These are phyloP conservation scores for Brachystomella parvula DNA, from an alignment of 1,140 invertebrate genomes.

Conservation along the genomic window DNA sequence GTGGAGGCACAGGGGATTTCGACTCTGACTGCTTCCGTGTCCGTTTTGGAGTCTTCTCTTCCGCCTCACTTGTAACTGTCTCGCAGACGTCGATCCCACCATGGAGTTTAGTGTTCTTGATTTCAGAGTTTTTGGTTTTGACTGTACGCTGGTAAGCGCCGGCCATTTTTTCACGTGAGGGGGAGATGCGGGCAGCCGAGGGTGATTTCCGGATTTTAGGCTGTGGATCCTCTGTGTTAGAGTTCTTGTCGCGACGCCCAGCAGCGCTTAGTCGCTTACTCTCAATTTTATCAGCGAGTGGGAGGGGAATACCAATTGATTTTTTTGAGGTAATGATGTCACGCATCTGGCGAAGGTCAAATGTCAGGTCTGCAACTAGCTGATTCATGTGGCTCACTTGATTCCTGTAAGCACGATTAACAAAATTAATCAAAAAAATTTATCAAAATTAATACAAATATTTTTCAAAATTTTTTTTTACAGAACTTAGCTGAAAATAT, in stretches of 20 bases:
- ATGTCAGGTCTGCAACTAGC: slow-evolving; percentile 1
- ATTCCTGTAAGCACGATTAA: neutral
- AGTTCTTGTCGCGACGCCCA: neutral
- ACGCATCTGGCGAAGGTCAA: slow-evolving; percentile 6
- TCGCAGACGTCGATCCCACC: neutral
- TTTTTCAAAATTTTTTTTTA: too few species aligned
- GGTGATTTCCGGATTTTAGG: neutral
- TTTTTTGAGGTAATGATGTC: neutral
- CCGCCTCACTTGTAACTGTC: too few species aligned
- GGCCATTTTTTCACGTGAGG: neutral
- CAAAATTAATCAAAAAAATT: neutral
- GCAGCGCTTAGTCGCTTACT: neutral
- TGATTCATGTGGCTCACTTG: slow-evolving; percentile 7
- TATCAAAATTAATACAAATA: slow-evolving; percentile 10
- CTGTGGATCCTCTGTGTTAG: neutral
- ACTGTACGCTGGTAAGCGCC: neutral
- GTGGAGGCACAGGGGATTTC: neutral
- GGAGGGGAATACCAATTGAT: neutral
- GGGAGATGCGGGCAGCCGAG: neutral
- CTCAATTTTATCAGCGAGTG: neutral
- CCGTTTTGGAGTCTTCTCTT: neutral
- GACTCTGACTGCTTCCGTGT: neutral
- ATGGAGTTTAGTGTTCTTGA: neutral
- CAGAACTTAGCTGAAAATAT: too few species aligned
- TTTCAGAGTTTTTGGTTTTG: neutral